Conservation (phyloP, 1,140 invertebrate genomes). For the Zaprionus vittiger region DNA sequence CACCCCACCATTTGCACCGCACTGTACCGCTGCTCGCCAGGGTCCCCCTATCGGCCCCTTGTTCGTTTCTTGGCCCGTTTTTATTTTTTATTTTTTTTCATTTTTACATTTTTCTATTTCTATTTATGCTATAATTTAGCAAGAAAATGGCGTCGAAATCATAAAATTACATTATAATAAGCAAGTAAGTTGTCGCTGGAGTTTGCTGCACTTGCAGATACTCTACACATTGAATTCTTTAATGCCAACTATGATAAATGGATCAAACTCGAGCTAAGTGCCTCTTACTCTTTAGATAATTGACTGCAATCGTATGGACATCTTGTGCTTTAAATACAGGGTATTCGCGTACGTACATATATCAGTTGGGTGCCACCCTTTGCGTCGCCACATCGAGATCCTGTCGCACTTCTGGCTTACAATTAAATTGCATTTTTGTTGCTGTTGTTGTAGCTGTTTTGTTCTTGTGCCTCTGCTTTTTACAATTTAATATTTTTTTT, state of each 20-base stretch:
- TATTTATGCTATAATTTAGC: constrained; percentile 81
- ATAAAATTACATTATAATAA: constrained; percentile 83
- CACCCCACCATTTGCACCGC: constrained; percentile 18
- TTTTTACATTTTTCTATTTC: constrained; percentile 63
- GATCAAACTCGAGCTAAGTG: background rate
- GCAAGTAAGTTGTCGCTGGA: constrained; percentile 30
- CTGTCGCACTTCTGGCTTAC: constrained; percentile 31
- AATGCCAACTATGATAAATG: too few species aligned
- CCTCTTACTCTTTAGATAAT: background rate
- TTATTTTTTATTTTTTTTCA: constrained; percentile 42
- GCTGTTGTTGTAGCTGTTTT: constrained; percentile 31
- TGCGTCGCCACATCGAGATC: constrained; percentile 30
- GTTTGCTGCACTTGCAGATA: constrained; percentile 8
- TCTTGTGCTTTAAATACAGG: background rate
- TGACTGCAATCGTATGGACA: background rate
- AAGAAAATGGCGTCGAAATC: constrained; percentile 80
- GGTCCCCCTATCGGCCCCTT: background rate
- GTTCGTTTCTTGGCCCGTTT: constrained; percentile 45
- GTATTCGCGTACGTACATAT: constrained; percentile 49
- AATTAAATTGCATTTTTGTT: constrained; percentile 72
- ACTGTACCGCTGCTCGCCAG: background rate
- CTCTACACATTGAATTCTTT: constrained; percentile 9
- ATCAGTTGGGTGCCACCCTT: constrained; percentile 54
- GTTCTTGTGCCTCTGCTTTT: constrained; percentile 36
- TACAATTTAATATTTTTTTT: constrained; percentile 76